Evolutionary conservation across 2,888 invertebrate genomes (phyloP), one percentile per base, ranked within the genome.

Genomic region (Drosophila villosipedis): DNA sequence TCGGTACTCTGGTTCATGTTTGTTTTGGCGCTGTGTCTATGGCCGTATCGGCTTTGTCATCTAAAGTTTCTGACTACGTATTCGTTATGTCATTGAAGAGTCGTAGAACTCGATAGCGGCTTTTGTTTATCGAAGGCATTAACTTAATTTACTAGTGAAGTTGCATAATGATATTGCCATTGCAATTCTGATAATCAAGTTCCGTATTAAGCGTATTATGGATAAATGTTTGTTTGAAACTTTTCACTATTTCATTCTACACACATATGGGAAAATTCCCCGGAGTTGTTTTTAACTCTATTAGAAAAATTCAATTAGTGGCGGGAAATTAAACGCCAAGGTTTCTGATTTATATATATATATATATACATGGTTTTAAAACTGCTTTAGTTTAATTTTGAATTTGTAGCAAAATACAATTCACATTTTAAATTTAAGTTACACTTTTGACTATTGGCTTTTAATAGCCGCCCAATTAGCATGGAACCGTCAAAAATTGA

Each of bases 1-100:
- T 68, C 43, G 67, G 33, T 49, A 64, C 60, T 78, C 64, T 53
- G 54, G 52, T 35, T 57, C 49, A 25, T 62, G 47, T 76, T 80
- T 70, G 49, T 70, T 68, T 71, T 77, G 80, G 62, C 79, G 53
- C 68, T 76, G 73, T 69, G 49, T 59, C 70, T 30, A 54, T 69
- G 66, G 68, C 67, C 62, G 47, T 75, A 72, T 81, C 80, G 69
- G 68, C 64, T 82, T 77, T 81, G 76, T 79, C 82, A 82, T 82
- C 82, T 82, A 64, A 68, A 69, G 71, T 82, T 81, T 80, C 81
- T 67, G 52, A 69, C 73, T 78, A 78, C 59, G 69, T 82, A 67
- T 65, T 62, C 63, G 55, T 61, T 68, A 66, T 76, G 60, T 70
- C 80, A 71, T 65, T 65, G 66, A 53, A 57, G 60, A 74, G 70